Base-by-base conservation (phyloP, 2,888 invertebrate genomes). In the Andrena camellia region DNA sequence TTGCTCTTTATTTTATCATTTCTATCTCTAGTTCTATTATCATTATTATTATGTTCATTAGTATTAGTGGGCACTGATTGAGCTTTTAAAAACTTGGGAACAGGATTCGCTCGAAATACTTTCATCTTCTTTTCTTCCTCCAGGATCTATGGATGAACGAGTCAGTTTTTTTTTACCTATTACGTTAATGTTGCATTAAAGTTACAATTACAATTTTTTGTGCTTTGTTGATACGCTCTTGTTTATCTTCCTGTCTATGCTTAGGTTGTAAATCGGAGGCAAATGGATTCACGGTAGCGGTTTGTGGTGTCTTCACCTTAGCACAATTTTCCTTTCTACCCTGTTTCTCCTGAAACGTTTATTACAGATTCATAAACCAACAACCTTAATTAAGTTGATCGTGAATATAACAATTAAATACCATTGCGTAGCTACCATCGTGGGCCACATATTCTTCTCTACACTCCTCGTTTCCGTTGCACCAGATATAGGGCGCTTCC, bases 61-160 rank as follows among this genome's bases (percentile, higher is more conserved):
- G 29, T 59, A 13, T 68, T 33, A 8, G 20, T 52, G 6, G 42
- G n/a, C 13, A 5, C 7, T 2, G 3, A 2, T 5, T 29, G 57
- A 29, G 17, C 0, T 67, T 71, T 80, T n/a, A 74, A 20, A 26
- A 67, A 83, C 2, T 63, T 81, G 0, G 73, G 73, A 5, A 57
- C 20, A 10, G 83, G 73, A 8, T 74, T 70, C 17, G 77, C 70
- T 29, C 57, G 63, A 29, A 80, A 81, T 17, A 35, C 20, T 4
- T 3, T 64, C 7, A 2, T 13, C 5, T 70, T 69, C 1, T 60
- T 73, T 8, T 70, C 69, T 23, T 78, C 57, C 6, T 63, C 48
- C 13, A 54, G 8, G 0, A 63, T 31, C 76, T 75, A 17, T 8
- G 7, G 6, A 50, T 42, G 2, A 31, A 26, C 3, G 17, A 60